Percentiles rank a stretch among this genome's conserved stretches.
Evolutionary conservation across 2,797 vertebrate species (phyloP).

Genomic region (Artibeus jamaicensis): DNA sequence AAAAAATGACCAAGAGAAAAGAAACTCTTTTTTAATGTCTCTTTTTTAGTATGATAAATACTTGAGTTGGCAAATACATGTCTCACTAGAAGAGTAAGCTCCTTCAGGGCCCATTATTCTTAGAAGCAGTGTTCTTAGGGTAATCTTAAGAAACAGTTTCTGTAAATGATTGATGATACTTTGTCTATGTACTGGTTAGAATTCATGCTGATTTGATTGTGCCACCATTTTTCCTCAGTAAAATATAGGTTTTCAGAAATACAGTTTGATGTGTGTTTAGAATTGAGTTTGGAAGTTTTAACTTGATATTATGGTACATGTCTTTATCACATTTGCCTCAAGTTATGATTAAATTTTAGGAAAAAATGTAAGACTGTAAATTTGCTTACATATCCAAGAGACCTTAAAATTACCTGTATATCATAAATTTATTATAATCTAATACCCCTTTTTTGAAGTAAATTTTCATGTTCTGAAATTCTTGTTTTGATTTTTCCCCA

Average conservation of each 20-base stretch:
- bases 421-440: conserved; percentile 13
- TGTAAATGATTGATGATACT: background rate
- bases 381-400: background rate
- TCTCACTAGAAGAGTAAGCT: background rate
- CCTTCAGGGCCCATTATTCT: conserved; percentile 32
- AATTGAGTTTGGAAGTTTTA: conserved; percentile 29
- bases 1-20: background rate
- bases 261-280: background rate
- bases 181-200: conserved; percentile 8
- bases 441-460: background rate
- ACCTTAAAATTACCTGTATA: background rate
- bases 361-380: background rate
- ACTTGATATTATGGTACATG: background rate
- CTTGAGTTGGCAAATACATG: conserved; percentile 15
- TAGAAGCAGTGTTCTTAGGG: background rate
- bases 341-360: conserved; percentile 21
- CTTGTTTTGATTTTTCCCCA: background rate
- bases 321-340: conserved; percentile 5
- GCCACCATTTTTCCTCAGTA: background rate
- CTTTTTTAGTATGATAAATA: conserved; percentile 46
- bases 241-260: conserved; percentile 25
- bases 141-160: conserved; percentile 13
- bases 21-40: conserved; percentile 61
- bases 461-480: background rate
- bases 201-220: conserved; percentile 50